Conservation (phyloP, 2,113 vertebrate genomes). For the Mormyrus iriodes region DNA sequence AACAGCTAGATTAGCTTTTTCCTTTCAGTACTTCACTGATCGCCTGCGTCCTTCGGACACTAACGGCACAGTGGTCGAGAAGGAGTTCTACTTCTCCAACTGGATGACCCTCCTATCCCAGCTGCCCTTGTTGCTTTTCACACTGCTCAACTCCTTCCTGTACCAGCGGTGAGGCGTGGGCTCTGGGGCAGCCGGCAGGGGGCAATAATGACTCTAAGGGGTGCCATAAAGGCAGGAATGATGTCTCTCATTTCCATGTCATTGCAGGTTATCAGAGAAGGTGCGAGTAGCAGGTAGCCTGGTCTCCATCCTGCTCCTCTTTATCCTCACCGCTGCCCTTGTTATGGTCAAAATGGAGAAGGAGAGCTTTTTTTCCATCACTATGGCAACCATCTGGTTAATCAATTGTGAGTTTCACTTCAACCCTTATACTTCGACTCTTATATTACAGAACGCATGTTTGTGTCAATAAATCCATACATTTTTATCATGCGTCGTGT, state of each 20-base stretch:
- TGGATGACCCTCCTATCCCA: conserved; percentile 83
- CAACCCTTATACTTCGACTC: too few species aligned
- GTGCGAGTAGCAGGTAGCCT: conserved; percentile 75
- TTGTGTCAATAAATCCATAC: not conserved
- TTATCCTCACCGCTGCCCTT: conserved; percentile 66
- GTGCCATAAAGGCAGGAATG: not conserved
- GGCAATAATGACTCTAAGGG: not conserved
- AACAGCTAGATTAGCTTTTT: not conserved
- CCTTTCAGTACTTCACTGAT: not conserved
- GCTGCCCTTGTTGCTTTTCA: conserved; percentile 81
- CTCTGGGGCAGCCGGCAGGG: not conserved
- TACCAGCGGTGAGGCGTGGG: conserved; percentile 70
- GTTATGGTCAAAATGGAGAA: conserved; percentile 65
- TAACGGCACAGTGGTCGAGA: conserved; percentile 43
- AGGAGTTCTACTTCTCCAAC: conserved; percentile 77
- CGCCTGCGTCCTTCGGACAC: not conserved
- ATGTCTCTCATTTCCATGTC: not conserved
- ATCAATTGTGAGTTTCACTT: conserved; percentile 74
- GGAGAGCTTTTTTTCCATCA: conserved; percentile 69
- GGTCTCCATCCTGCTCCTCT: conserved; percentile 71
- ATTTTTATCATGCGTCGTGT: not conserved
- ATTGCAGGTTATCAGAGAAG: conserved; percentile 67
- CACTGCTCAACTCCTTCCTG: conserved; percentile 79
- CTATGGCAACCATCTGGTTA: conserved; percentile 76
- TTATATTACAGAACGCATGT: not conserved